phyloP scores from a whole-genome alignment of 2,888 invertebrate species.

The Aleiodes leptofemur region DNA sequence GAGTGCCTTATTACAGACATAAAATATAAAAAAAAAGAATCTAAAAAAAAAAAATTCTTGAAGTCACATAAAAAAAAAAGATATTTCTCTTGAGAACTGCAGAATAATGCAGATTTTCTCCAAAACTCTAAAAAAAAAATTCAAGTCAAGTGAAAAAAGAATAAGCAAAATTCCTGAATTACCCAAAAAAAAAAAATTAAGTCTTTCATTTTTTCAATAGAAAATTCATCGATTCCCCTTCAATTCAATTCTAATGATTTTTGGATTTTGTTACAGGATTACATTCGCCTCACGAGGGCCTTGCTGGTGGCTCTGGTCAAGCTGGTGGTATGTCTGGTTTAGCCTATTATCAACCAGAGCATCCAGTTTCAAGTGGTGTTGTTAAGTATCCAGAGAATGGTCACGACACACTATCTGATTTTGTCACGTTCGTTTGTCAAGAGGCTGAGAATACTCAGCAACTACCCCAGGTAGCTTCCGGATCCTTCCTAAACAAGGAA shows the following conservation, averaged over 20 bases:
- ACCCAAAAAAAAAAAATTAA: conserved; percentile 11
- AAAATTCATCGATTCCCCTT: no score
- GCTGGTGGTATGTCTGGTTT: conserved; percentile 70
- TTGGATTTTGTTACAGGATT: conserved; percentile 68
- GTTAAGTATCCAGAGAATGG: conserved; percentile 89
- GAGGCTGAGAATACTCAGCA: conserved; percentile 89
- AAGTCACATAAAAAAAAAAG: conserved; percentile 3
- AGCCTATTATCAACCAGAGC: conserved; percentile 79
- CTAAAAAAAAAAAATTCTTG: conserved; percentile 19
- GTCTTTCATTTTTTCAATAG: background rate
- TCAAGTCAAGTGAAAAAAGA: conserved; percentile 53
- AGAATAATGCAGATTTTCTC: no score
- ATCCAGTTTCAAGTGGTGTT: conserved; percentile 74
- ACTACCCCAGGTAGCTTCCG: conserved; percentile 82
- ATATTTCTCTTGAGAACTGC: no score
- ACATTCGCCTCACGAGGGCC: conserved; percentile 77
- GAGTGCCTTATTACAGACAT: conserved; percentile 65
- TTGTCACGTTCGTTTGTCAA: conserved; percentile 97
- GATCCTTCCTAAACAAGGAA: conserved; percentile 50
- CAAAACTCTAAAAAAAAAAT: no score
- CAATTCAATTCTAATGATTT: conserved; percentile 61
- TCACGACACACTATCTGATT: conserved; percentile 95
- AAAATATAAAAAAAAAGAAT: conserved; percentile 50
- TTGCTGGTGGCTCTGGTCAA: conserved; percentile 77
- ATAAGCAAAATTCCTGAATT: background rate